Evolutionary conservation across 2,797 vertebrate species (phyloP), one percentile per base, ranked within the genome.

Genomic region (Diglossa cyanea): DNA sequence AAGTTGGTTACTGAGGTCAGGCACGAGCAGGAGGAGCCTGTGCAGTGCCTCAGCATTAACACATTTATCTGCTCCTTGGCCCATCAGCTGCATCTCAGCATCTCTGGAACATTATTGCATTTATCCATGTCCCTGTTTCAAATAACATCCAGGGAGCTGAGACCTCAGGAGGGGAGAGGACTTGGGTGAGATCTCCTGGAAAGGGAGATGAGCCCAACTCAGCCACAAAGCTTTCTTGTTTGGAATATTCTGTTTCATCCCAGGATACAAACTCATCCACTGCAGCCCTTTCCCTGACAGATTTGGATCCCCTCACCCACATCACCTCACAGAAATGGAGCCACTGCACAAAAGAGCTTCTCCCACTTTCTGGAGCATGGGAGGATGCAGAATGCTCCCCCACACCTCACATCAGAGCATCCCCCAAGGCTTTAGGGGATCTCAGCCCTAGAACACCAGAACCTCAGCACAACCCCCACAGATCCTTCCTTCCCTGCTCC

Each of bases 381-480:
- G 62, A 90, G 47, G 79, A 51, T 17, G 50, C 2, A 3, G 47
- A 51, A 60, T 2, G 3, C 17, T 92, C 54, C 78, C 45, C 17
- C 5, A 2, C 14, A 20, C 15, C 62, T 62, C 8, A 1, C 13
- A 1, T n/a, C 2, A 31, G 58, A 57, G 25, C 71, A 73, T 12
- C 5, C 26, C 18, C 37, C 0, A 0, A 24, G 54, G 48, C 18
- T 40, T 71, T 44, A 1, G 33, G 7, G 26, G 33, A 44, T 47
- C 61, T 68, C 77, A 71, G 42, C n/a, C 35, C 47, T 40, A 3
- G 1, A 42, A 45, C 7, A 18, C 24, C 67, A 88, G 28, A 51
- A 86, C 4, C 28, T n/a, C 47, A 48, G 28, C 45, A 30, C 0
- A 0, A 8, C 11, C 30, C 24, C 47, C 39, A 20, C 2, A 0